Evolutionary conservation across 1,140 invertebrate genomes (phyloP).

Genomic region (Camponotus pennsylvanicus): DNA sequence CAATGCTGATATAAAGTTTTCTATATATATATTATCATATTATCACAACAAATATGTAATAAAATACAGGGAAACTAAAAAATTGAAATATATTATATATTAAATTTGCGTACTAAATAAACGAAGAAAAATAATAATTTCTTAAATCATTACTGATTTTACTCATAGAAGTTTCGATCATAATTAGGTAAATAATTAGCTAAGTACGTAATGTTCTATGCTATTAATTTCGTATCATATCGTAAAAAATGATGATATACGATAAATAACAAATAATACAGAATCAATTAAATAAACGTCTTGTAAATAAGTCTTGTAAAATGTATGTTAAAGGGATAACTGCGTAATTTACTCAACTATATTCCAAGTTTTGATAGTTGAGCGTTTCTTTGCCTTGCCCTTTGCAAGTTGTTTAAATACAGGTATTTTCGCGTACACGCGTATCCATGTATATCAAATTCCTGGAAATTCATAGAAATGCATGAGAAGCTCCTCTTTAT

Average conservation of each 20-base stretch:
- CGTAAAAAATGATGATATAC: background rate
- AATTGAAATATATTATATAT: no score
- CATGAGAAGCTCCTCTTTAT: background rate
- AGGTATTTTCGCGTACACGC: background rate
- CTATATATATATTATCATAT: no score
- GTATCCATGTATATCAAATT: background rate
- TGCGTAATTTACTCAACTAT: background rate
- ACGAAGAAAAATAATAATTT: no score
- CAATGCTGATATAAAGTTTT: no score
- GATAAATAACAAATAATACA: background rate
- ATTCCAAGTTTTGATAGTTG: background rate
- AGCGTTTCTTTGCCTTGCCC: background rate
- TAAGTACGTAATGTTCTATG: no score
- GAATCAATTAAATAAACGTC: background rate
- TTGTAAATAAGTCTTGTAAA: background rate
- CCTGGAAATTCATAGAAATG: background rate
- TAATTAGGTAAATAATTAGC: no score
- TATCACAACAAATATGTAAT: no score
- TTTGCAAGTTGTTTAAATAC: slow-evolving; percentile 3
- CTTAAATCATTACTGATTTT: no score
- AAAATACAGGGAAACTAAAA: no score
- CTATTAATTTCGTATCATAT: background rate
- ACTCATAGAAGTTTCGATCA: no score
- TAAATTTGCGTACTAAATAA: no score
- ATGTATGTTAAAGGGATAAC: background rate